These are phyloP conservation scores for Mylabris sibirica DNA, from an alignment of 2,888 invertebrate genomes.

Conservation along the genomic window DNA sequence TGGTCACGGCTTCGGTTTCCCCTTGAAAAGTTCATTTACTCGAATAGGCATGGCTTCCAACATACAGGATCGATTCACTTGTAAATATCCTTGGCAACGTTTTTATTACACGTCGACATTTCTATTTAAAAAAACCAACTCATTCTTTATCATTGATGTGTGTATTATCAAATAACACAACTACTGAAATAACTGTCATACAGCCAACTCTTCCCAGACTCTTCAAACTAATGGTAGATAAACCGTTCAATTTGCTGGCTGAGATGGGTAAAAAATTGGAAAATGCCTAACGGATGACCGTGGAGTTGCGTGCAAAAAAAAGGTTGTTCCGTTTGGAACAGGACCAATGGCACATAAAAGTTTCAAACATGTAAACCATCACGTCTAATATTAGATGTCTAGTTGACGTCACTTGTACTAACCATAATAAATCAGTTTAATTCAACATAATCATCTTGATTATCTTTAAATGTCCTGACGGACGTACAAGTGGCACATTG, in stretches of 20 bases:
- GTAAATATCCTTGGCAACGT: conserved; percentile 48
- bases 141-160: not conserved
- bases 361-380: conserved; percentile 16
- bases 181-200: not conserved
- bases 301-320: conserved; percentile 17
- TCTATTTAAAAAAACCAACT: conserved; percentile 33
- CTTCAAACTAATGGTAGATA: no score
- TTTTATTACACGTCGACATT: conserved; percentile 41
- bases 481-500: conserved; percentile 18
- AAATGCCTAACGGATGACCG: not conserved
- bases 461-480: conserved; percentile 11
- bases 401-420: conserved; percentile 24
- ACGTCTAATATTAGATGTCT: conserved; percentile 22
- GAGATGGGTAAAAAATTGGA: not conserved
- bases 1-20: conserved; percentile 58
- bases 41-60: conserved; percentile 48
- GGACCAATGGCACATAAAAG: conserved; percentile 16
- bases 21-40: conserved; percentile 58
- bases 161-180: not conserved
- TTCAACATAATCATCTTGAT: conserved; percentile 26
- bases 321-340: conserved; percentile 16
- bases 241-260: not conserved
- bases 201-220: not conserved
- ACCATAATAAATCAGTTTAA: conserved; percentile 25
- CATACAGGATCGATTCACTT: conserved; percentile 42